Conservation (phyloP, 2,113 vertebrate species). For the Caranx ignobilis region DNA sequence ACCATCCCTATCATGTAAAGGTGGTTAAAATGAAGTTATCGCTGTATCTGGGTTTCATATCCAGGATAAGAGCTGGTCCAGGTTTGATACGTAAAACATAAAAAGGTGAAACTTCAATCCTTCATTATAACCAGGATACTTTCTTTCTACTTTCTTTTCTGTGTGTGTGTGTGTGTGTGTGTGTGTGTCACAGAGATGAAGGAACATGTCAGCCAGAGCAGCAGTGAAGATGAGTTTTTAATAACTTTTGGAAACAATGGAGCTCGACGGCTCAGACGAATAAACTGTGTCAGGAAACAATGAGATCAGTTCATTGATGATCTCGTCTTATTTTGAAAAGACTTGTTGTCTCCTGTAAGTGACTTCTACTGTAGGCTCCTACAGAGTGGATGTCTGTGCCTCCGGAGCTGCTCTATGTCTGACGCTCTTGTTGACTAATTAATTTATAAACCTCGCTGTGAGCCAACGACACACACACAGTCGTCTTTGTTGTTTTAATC, state of each 20-base stretch:
- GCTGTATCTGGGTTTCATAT: not conserved
- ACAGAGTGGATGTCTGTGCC: not conserved
- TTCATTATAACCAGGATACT: too few relatives aligned
- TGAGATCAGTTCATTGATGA: not conserved
- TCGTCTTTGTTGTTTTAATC: not conserved
- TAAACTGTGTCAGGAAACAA: too few relatives aligned
- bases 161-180: not conserved
- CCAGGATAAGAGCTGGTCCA: not conserved
- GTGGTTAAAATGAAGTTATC: too few relatives aligned
- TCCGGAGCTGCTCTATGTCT: conserved; percentile 8
- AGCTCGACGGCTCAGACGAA: not conserved
- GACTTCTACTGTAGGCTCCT: not conserved
- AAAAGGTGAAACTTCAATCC: too few relatives aligned
- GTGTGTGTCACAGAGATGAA: not conserved
- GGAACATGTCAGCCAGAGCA: not conserved
- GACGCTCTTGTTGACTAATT: not conserved
- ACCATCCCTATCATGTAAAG: not conserved
- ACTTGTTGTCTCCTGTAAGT: not conserved
- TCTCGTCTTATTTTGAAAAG: not conserved
- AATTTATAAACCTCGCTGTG: conserved; percentile 2
- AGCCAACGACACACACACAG: not conserved
- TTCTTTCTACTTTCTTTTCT: too few relatives aligned
- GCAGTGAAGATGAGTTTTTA: not conserved
- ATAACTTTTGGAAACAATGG: not conserved
- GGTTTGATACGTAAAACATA: too few relatives aligned